A percentile compares a stretch with the other conserved stretches of the same genome.
These are phyloP conservation scores for Styela clava DNA, from an alignment of 23 tunicate species.

Conservation along the genomic window DNA sequence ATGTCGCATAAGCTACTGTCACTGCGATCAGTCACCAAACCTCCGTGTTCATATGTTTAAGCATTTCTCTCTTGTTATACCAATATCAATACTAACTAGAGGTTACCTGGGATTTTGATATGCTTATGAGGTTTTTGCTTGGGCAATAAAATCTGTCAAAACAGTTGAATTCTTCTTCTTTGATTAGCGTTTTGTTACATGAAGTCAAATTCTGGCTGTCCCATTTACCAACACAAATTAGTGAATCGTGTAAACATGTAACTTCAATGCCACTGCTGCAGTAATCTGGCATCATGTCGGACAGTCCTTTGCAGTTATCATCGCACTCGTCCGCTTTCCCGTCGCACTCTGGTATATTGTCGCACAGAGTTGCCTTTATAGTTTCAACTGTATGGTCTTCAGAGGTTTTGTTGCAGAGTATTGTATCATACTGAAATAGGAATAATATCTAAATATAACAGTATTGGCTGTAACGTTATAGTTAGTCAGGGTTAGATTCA, in stretches of 20 bases:
- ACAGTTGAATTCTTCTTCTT: conserved; percentile 59
- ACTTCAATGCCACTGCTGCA: conserved; percentile 23
- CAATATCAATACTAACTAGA: too few species aligned
- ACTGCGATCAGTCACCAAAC: too few species aligned
- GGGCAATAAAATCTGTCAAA: conserved; percentile 55
- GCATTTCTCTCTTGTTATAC: too few species aligned
- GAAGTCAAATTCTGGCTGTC: conserved; percentile 33
- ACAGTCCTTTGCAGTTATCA: conserved; percentile 8
- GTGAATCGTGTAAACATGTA: conserved; percentile 35
- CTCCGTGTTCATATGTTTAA: too few species aligned
- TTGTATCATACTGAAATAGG: background rate
- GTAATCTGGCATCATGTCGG: background rate
- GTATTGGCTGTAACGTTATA: too few species aligned
- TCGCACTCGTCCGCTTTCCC: conserved; percentile 48
- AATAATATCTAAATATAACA: too few species aligned
- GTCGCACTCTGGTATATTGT: conserved; percentile 44
- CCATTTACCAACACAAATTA: conserved; percentile 64
- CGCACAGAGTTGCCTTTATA: conserved; percentile 39
- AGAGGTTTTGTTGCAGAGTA: background rate
- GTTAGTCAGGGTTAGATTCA: too few species aligned
- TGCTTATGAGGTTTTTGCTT: conserved; percentile 38
- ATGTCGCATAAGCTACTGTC: too few species aligned
- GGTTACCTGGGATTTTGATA: conserved; percentile 37
- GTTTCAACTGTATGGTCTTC: background rate
- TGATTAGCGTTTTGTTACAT: conserved; percentile 31